These are phyloP conservation scores for Cotesia congregata DNA, from an alignment of 2,888 invertebrate species.

Conservation along the genomic window DNA sequence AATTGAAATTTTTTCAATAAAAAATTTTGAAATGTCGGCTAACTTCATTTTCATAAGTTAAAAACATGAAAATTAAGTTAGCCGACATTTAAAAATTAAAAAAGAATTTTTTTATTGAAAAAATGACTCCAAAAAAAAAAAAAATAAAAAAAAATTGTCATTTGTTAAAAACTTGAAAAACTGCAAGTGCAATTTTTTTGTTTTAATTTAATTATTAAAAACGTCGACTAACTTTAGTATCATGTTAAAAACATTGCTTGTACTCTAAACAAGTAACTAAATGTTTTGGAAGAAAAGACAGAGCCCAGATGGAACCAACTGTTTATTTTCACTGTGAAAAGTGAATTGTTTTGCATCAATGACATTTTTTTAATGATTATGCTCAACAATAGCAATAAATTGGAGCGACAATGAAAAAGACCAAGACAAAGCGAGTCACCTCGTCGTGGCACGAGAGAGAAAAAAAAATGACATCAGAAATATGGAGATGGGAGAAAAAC, in stretches of 20 bases:
- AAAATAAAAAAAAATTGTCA: no score
- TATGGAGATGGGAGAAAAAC: slow-evolving; percentile 20
- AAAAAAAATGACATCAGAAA: slow-evolving; percentile 10
- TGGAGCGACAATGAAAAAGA: slow-evolving; percentile 34
- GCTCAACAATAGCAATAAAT: slow-evolving; percentile 1
- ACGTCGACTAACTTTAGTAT: no score
- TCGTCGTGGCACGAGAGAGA: slow-evolving; percentile 14
- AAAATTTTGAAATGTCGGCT: no score
- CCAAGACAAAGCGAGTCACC: background rate
- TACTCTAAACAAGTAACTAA: background rate
- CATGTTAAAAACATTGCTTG: background rate
- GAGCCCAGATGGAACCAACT: background rate
- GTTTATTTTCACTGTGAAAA: background rate
- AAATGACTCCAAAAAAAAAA: no score
- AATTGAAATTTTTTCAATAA: no score
- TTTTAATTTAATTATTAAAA: no score
- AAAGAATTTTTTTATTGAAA: no score
- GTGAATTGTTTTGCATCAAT: background rate
- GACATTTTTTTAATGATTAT: background rate
- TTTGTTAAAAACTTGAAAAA: no score
- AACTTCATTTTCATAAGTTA: no score
- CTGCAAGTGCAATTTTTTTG: no score
- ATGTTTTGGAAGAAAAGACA: background rate
- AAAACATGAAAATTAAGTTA: no score
- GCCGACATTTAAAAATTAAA: no score